Evolutionary conservation across 2,113 vertebrate species (phyloP), one percentile per base, ranked within the genome.

Genomic region (Corythornis cristatus): DNA sequence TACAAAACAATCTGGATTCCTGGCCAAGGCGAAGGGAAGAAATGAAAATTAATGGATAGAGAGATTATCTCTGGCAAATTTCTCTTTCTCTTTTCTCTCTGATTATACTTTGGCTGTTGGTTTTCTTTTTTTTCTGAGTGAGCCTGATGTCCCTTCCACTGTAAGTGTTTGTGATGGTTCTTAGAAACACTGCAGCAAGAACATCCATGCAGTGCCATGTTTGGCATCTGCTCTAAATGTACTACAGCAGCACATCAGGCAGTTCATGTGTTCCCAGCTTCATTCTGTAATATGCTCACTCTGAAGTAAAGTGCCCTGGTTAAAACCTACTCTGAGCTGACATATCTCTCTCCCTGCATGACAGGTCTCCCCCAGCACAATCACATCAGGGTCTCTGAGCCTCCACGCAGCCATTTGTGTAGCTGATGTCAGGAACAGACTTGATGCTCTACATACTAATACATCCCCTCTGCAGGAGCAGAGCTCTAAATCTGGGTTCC

Each of bases 1-100:
- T n/a, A 56, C 76, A 46, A 76, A 46, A 73, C 90, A 86, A 81
- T 93, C 79, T 91, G 42, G 60, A 43, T 86, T 54, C 28, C 61
- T 90, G 58, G 74, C 91, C 93, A 88, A 78, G 58, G 61, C 31
- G 76, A 66, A 71, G 50, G 67, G 45, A 67, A 84, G 60, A 85
- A 86, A 65, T 60, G 42, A 89, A 93, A 96, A 95, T 81, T 86
- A 93, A 87, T 83, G 48, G 68, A 66, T 6, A 5, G 62, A 28
- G n/a, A 79, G 82, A 93, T 83, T 42, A 68, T 37, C 56, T 77
- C 37, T 83, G 68, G 67, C 58, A 90, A 90, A 76, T 64, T 71
- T 89, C 12, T 86, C 81, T 60, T 58, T 72, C 35, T 89, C 54
- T 64, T 67, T 62, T 64, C 29, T 83, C 18, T 62, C 67, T 80